Percentiles rank a stretch among this genome's conserved stretches.
These are phyloP conservation scores for Ceriagrion tenellum DNA, from an alignment of 2,888 invertebrate genomes.

Conservation along the genomic window DNA sequence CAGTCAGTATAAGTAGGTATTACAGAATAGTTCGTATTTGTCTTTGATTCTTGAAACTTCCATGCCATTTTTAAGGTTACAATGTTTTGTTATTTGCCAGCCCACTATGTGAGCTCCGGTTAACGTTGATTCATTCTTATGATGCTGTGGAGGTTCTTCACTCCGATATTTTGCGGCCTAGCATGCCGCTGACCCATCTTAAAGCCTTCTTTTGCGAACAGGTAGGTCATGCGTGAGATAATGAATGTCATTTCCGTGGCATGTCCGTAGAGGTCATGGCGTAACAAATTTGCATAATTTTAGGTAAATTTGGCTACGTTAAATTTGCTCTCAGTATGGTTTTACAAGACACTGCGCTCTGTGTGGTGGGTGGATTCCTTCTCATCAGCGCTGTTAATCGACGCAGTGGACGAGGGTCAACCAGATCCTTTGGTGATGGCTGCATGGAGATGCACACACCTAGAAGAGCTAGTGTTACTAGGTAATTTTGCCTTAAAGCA, in stretches of 20 bases:
- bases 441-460: conserved; percentile 83
- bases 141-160: conserved; percentile 83
- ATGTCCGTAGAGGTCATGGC: too few species aligned
- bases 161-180: conserved; percentile 82
- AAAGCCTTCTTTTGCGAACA: conserved; percentile 87
- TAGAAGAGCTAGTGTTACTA: conserved; percentile 82
- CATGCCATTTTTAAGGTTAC: conserved; percentile 77
- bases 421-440: conserved; percentile 84
- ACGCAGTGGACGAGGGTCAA: conserved; percentile 72
- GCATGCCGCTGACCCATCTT: conserved; percentile 87
- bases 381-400: conserved; percentile 73
- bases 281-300: conserved; percentile 61
- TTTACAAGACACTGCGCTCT: conserved; percentile 80
- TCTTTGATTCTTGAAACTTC: conserved; percentile 76
- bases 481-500: conserved; percentile 75
- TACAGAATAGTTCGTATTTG: too few species aligned
- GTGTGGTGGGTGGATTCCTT: conserved; percentile 83
- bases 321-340: conserved; percentile 80
- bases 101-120: conserved; percentile 81
- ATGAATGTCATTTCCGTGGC: too few species aligned
- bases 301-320: conserved; percentile 81
- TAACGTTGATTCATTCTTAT: conserved; percentile 85
- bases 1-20: conserved; percentile 77
- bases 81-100: conserved; percentile 73
- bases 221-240: conserved; percentile 76